Evolutionary conservation across 2,888 invertebrate species (phyloP).

Genomic region (Hofmannophila pseudospretella): DNA sequence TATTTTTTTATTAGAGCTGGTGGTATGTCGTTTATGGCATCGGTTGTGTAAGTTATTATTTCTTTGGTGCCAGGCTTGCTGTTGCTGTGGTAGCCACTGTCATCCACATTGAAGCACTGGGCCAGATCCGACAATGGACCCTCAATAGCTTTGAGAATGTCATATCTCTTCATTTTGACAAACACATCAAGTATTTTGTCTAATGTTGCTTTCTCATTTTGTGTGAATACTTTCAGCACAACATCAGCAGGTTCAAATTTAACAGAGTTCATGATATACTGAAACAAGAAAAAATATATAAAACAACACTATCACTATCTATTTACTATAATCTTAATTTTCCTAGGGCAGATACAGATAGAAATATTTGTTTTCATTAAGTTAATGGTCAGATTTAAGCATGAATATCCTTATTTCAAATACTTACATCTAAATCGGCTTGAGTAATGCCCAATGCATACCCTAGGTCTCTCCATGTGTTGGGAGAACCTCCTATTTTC

Average conservation of each 20-base stretch:
- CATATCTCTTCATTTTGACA: constrained; percentile 67
- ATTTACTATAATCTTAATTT: no score
- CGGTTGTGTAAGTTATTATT: constrained; percentile 53
- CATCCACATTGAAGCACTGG: constrained; percentile 57
- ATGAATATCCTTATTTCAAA: no score
- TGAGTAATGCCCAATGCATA: constrained; percentile 46
- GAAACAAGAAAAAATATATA: constrained; percentile 24
- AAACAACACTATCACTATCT: no score
- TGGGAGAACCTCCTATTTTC: constrained; percentile 55
- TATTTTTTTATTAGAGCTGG: constrained; percentile 55
- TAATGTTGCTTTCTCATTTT: constrained; percentile 70
- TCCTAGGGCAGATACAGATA: no score
- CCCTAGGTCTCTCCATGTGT: constrained; percentile 65
- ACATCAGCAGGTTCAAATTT: constrained; percentile 74
- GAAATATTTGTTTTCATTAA: no score
- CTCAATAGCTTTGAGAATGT: constrained; percentile 70
- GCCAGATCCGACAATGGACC: constrained; percentile 52
- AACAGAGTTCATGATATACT: constrained; percentile 74
- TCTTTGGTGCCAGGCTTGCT: constrained; percentile 48
- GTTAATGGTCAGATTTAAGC: no score
- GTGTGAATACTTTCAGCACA: constrained; percentile 71
- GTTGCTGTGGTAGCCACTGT: constrained; percentile 64
- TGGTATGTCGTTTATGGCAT: constrained; percentile 55
- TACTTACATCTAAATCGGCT: constrained; percentile 65
- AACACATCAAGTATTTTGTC: constrained; percentile 72